phyloP scores from a whole-genome alignment of 2,113 vertebrate genomes.

The Vanacampus margaritifer region DNA sequence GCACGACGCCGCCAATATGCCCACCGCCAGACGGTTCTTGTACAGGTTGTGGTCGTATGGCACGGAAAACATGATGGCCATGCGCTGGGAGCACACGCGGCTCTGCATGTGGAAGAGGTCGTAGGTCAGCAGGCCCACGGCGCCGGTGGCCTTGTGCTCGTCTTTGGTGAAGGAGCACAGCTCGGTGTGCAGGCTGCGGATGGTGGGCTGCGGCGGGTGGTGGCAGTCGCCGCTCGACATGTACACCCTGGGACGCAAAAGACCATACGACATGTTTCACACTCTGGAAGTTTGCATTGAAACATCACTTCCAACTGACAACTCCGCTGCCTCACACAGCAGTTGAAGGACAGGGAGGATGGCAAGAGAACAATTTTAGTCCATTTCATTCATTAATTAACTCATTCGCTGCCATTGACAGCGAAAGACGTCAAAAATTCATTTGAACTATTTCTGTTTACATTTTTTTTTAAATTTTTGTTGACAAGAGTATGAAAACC shows the following conservation, averaged over 20 bases:
- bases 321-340: neutral
- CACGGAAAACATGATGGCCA: conserved; percentile 71
- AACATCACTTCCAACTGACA: neutral
- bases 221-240: conserved; percentile 64
- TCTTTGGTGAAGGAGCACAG: conserved; percentile 72
- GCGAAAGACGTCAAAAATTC: too few species aligned
- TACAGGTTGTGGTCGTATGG: conserved; percentile 64
- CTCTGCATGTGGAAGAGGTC: conserved; percentile 66
- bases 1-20: conserved; percentile 36
- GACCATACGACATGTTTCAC: neutral
- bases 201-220: conserved; percentile 66
- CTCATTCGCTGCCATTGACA: too few species aligned
- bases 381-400: too few species aligned
- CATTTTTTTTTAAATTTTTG: too few species aligned
- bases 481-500: too few species aligned
- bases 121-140: conserved; percentile 68
- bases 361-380: too few species aligned
- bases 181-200: conserved; percentile 45
- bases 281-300: neutral
- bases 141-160: conserved; percentile 59
- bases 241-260: conserved; percentile 49
- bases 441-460: too few species aligned
- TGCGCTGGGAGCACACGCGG: conserved; percentile 38
- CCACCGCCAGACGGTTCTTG: conserved; percentile 63
- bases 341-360: neutral